Percentiles rank a stretch among this genome's conserved stretches.
Conservation (phyloP, 2,797 vertebrate genomes). For the Parauchenoglanis ngamensis region DNA sequence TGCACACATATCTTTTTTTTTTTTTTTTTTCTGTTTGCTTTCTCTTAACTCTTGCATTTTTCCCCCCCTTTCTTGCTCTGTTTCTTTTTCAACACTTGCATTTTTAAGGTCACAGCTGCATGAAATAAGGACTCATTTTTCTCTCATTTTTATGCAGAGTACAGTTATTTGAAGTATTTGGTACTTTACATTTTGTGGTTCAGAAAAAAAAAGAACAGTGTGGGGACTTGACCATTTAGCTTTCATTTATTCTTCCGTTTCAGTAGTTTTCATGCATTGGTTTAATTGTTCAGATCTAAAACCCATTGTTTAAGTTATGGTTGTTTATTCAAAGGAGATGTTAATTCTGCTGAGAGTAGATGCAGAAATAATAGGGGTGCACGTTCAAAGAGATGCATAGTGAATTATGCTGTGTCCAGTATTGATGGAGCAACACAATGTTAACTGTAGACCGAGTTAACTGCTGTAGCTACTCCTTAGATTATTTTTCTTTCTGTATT, state of each 20-base stretch:
- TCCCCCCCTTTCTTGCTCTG: slow-evolving; percentile 15
- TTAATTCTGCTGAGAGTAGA: slow-evolving; percentile 76
- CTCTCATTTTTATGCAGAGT: slow-evolving; percentile 64
- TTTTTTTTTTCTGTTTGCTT: slow-evolving; percentile 69
- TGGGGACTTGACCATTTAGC: slow-evolving; percentile 45
- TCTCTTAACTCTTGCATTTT: slow-evolving; percentile 69
- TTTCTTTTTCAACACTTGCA: slow-evolving; percentile 42
- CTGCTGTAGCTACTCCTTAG: slow-evolving; percentile 73
- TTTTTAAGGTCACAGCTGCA: slow-evolving; percentile 81
- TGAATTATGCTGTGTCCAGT: slow-evolving; percentile 80
- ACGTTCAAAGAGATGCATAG: slow-evolving; percentile 66
- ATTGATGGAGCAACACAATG: slow-evolving; percentile 74
- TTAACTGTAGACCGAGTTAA: slow-evolving; percentile 70
- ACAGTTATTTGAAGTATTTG: slow-evolving; percentile 62
- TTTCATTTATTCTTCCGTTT: slow-evolving; percentile 63
- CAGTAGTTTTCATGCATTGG: slow-evolving; percentile 73
- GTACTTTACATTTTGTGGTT: slow-evolving; percentile 61
- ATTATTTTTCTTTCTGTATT: slow-evolving; percentile 69
- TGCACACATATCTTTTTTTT: slow-evolving; percentile 80
- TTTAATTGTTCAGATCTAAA: slow-evolving; percentile 75
- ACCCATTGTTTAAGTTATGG: slow-evolving; percentile 67
- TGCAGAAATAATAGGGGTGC: slow-evolving; percentile 57
- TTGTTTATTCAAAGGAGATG: slow-evolving; percentile 59
- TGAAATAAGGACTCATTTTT: slow-evolving; percentile 79
- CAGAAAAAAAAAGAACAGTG: slow-evolving; percentile 44